Evolutionary conservation across 2,797 vertebrate species (phyloP).

Genomic region (Pangasius larnaudii): DNA sequence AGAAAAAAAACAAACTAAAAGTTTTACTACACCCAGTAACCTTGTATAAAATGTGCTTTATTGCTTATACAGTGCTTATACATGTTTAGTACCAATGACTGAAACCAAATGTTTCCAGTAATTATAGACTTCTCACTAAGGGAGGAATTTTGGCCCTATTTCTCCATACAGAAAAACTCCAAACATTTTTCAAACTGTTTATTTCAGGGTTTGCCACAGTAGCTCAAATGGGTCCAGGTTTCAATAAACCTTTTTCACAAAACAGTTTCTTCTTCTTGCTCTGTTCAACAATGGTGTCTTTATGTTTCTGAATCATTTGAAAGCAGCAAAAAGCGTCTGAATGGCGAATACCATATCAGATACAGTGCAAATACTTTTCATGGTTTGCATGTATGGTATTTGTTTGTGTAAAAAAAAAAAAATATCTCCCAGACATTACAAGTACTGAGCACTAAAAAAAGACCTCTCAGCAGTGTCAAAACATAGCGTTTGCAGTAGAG

Average conservation of each 20-base stretch:
- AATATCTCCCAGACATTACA: not conserved
- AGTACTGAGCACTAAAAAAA: not conserved
- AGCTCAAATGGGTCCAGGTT: not conserved
- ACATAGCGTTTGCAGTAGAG: not conserved
- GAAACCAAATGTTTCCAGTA: conserved; percentile 26
- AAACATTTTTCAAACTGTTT: conserved; percentile 2
- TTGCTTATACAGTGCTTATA: not conserved
- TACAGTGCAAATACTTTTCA: not conserved
- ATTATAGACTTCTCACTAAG: conserved; percentile 8
- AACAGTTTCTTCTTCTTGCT: not conserved
- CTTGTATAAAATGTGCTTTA: not conserved
- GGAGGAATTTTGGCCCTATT: not conserved
- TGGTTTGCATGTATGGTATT: not conserved
- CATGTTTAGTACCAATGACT: not conserved
- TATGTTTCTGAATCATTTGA: not conserved
- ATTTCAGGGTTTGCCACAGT: not conserved
- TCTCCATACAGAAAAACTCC: not conserved
- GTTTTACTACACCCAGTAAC: not conserved
- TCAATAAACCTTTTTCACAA: conserved; percentile 5
- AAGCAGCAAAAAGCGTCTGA: not conserved
- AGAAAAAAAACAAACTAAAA: not conserved
- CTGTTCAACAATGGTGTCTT: conserved; percentile 2
- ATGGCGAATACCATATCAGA: not conserved
- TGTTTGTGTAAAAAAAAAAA: not conserved
- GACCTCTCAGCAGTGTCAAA: conserved; percentile 11